These are phyloP conservation scores for Idaea aversata DNA, from an alignment of 2,888 invertebrate genomes.

Conservation along the genomic window DNA sequence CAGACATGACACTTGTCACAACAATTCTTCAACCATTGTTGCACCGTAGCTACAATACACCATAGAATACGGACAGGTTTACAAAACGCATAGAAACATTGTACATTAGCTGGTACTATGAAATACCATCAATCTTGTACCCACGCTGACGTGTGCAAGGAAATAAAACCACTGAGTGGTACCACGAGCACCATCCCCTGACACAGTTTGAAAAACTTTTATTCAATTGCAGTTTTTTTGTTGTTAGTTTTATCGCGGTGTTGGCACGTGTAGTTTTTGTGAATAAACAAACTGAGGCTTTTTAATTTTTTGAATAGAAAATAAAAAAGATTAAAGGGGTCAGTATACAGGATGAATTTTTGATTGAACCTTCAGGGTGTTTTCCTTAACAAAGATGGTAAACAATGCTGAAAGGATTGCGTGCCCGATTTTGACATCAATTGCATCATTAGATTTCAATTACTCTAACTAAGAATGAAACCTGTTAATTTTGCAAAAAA, in stretches of 20 bases:
- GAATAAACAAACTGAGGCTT: neutral
- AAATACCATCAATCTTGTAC: neutral
- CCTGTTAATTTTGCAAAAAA: no score
- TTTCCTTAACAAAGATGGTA: no score
- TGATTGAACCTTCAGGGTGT: no score
- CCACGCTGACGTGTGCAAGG: neutral
- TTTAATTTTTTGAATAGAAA: neutral
- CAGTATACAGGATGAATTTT: no score
- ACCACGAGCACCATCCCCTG: neutral
- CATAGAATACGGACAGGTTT: neutral
- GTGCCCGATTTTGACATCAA: no score
- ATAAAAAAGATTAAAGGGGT: neutral
- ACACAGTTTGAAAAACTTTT: constrained; percentile 1
- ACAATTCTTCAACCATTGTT: neutral
- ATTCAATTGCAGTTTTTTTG: neutral
- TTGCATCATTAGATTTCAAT: no score
- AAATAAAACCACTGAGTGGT: neutral
- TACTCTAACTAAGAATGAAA: no score
- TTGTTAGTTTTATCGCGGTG: neutral
- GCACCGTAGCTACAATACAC: neutral
- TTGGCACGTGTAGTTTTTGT: neutral
- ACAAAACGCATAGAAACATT: neutral
- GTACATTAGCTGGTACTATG: neutral
- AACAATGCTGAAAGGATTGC: no score
- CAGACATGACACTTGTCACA: neutral